Evolutionary conservation across 2,113 vertebrate species (phyloP).

Genomic region (Prunella himalayana): DNA sequence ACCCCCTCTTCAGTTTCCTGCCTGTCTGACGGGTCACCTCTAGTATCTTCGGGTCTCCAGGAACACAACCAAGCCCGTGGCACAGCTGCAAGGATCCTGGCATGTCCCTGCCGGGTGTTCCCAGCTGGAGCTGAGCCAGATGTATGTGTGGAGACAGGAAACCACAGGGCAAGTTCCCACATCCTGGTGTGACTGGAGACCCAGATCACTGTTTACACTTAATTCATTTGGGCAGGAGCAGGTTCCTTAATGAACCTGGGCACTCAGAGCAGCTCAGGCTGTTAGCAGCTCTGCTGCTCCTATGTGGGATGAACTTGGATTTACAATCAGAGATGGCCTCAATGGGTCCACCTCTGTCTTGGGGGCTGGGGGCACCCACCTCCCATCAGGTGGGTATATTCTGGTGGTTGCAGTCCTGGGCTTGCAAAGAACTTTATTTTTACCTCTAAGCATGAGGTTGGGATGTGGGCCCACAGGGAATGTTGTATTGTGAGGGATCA

Average conservation of each 20-base stretch:
- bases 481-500: not conserved
- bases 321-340: not conserved
- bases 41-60: not conserved
- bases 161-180: rapidly evolving
- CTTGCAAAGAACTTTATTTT: not conserved
- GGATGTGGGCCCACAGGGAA: too few species aligned
- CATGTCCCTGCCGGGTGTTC: not conserved
- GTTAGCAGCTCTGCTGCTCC: too few species aligned
- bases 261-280: rapidly evolving
- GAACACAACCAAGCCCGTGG: not conserved
- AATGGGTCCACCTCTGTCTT: not conserved
- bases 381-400: not conserved
- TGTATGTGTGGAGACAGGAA: rapidly evolving
- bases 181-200: not conserved
- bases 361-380: too few species aligned
- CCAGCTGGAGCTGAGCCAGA: not conserved
- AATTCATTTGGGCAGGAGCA: not conserved
- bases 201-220: rapidly evolving
- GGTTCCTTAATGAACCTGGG: not conserved
- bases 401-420: too few species aligned
- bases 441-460: rapidly evolving
- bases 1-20: too few species aligned
- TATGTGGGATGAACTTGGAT: not conserved
- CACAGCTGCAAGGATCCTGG: not conserved
- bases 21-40: not conserved